Base-by-base conservation (phyloP, 2,113 vertebrate genomes). In the Urocolius indicus region DNA sequence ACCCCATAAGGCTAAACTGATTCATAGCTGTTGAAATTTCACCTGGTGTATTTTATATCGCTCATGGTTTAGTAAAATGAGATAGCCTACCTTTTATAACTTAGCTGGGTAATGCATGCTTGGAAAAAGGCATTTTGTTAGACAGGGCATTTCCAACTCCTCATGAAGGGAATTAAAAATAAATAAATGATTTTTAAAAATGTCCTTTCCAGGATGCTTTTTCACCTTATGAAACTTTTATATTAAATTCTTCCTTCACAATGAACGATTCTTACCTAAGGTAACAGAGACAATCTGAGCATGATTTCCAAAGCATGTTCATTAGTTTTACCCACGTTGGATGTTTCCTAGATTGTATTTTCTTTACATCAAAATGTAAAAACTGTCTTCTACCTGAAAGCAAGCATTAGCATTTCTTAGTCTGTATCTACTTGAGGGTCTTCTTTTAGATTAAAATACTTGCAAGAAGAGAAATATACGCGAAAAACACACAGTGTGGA, bases 61-160 rank as follows among this genome's bases (percentile, higher is more conserved):
- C 59, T 76, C 73, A 48, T 22, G 48, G 48, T 79, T 90, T 80
- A 24, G 21, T 67, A 67, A 76, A 80, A 82, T 41, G 17, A 63
- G 38, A 86, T 0, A 63, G 19, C 26, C 16, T 32, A 30, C 41
- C 15, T 49, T 77, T 80, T 79, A 32, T 17, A 85, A 85, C 73
- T 69, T 62, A 73, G 84, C 43, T 80, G 0, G 0, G 15, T 77
- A 48, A 86, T 1, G 2, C 29, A 9, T 0, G 1, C 52, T 88
- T 74, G 59, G 55, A 55, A 80, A 76, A 74, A 63, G 8, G 21
- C 13, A 16, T 36, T 83, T 51, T 61, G 36, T 71, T 68, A 62
- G 49, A 13, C 38, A 38, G 11, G 5, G 9, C 38, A 65, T 45
- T 57, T 82, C 24, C 10, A 86, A 11, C 5, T 88, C 68, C 80